Percentiles rank a stretch among this genome's conserved stretches.
phyloP scores from a whole-genome alignment of 2,113 vertebrate species.

The Clarias gariepinus region DNA sequence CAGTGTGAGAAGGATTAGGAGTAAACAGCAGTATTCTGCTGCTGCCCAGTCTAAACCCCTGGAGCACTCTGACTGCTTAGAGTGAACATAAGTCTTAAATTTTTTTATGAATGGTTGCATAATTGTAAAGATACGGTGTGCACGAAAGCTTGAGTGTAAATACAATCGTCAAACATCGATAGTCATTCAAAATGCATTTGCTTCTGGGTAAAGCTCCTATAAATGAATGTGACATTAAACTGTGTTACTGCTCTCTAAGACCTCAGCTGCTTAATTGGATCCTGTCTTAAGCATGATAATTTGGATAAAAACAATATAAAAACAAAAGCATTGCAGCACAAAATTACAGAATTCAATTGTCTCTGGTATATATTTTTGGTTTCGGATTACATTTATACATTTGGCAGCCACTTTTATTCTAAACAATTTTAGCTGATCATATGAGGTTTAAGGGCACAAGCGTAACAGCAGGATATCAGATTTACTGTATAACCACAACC shows the following conservation, averaged over 20 bases:
- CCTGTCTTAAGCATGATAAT: background rate
- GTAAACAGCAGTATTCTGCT: slow-evolving; percentile 40
- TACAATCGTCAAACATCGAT: background rate
- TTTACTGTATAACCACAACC: background rate
- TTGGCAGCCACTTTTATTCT: background rate
- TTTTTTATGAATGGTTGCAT: background rate
- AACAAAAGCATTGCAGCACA: background rate
- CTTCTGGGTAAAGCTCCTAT: background rate
- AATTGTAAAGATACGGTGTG: background rate
- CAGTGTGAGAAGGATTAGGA: slow-evolving; percentile 30
- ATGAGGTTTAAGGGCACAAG: background rate
- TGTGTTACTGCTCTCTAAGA: background rate
- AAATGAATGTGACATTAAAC: background rate
- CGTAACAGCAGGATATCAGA: background rate
- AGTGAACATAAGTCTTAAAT: background rate
- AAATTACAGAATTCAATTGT: background rate
- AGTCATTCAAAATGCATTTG: background rate
- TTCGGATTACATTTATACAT: background rate
- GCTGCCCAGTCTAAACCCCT: slow-evolving; percentile 7
- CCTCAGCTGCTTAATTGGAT: background rate
- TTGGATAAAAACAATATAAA: background rate
- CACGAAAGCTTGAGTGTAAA: background rate
- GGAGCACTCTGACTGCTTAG: background rate
- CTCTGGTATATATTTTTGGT: background rate
- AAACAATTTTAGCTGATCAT: background rate